phyloP scores from a whole-genome alignment of 2,113 vertebrate species.

The Raja brachyura region DNA sequence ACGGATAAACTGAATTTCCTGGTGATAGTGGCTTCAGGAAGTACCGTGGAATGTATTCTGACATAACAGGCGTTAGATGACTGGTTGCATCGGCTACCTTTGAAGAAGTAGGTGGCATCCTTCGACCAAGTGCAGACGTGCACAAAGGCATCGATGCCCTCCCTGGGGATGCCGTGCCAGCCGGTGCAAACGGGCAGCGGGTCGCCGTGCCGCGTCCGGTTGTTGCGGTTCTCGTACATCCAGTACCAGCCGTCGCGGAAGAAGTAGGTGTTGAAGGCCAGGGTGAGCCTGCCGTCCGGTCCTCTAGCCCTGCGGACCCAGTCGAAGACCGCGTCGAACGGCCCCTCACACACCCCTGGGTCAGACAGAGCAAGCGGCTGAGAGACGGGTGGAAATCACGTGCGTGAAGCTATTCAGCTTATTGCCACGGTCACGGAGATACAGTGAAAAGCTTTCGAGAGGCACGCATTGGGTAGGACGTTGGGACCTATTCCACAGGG shows the following conservation, averaged over 20 bases:
- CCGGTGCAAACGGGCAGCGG: slow-evolving; percentile 20
- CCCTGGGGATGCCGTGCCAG: slow-evolving; percentile 38
- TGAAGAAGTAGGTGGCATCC: slow-evolving; percentile 41
- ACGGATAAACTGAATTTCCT: too few relatives aligned
- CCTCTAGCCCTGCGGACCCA: slow-evolving; percentile 28
- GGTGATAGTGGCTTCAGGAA: too few relatives aligned
- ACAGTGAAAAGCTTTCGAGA: too few relatives aligned
- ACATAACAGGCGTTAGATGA: too few relatives aligned
- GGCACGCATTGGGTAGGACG: too few relatives aligned
- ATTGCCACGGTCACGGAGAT: too few relatives aligned
- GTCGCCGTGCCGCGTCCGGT: slow-evolving; percentile 41
- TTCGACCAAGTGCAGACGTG: slow-evolving; percentile 39
- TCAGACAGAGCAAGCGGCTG: not conserved
- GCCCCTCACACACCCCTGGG: slow-evolving; percentile 39
- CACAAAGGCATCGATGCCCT: slow-evolving; percentile 9
- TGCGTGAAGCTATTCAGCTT: too few relatives aligned
- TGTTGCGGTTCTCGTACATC: slow-evolving; percentile 43
- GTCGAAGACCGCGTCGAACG: slow-evolving; percentile 39
- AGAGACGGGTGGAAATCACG: too few relatives aligned
- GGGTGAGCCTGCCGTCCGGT: slow-evolving; percentile 36
- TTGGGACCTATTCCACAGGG: too few relatives aligned
- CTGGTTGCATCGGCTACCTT: slow-evolving; percentile 3
- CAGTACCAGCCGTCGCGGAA: slow-evolving; percentile 40
- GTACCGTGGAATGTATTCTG: too few relatives aligned
- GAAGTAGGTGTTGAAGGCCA: slow-evolving; percentile 39